Conservation (phyloP, 2,113 vertebrate species). For the Terrapene triunguis region DNA sequence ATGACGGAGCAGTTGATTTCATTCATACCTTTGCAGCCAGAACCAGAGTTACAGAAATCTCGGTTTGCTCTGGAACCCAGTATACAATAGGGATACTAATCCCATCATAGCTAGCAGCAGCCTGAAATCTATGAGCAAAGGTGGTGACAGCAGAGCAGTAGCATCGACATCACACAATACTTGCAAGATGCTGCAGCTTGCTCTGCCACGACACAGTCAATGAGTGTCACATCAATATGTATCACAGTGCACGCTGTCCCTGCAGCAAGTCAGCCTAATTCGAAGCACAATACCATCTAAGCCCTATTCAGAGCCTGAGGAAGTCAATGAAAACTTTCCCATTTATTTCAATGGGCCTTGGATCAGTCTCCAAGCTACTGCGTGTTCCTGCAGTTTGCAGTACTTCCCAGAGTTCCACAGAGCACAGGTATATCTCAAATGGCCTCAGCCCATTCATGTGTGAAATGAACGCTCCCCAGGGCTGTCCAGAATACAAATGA, state of each 20-base stretch:
- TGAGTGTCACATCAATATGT: neutral
- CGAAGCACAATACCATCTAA: neutral
- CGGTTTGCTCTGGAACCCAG: neutral
- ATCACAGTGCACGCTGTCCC: neutral
- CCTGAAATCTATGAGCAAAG: neutral
- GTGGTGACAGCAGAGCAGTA: neutral
- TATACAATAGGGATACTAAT: neutral
- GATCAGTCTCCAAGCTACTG: accelerated
- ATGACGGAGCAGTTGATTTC: accelerated
- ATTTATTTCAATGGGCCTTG: neutral
- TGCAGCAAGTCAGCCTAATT: neutral
- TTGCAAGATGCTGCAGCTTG: slow-evolving; percentile 1
- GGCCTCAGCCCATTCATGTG: neutral
- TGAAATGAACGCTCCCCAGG: neutral
- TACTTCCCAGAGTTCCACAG: neutral
- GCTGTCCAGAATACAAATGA: neutral
- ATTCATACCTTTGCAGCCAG: neutral
- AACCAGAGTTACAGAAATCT: neutral
- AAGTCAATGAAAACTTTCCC: neutral
- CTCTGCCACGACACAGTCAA: neutral
- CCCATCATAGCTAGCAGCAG: neutral
- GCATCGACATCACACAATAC: neutral
- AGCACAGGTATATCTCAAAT: accelerated
- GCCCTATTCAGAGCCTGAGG: neutral
- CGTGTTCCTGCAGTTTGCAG: neutral